phyloP scores from a whole-genome alignment of 53 echinoderm and acorn worm genomes.

The Luidia sarsii region DNA sequence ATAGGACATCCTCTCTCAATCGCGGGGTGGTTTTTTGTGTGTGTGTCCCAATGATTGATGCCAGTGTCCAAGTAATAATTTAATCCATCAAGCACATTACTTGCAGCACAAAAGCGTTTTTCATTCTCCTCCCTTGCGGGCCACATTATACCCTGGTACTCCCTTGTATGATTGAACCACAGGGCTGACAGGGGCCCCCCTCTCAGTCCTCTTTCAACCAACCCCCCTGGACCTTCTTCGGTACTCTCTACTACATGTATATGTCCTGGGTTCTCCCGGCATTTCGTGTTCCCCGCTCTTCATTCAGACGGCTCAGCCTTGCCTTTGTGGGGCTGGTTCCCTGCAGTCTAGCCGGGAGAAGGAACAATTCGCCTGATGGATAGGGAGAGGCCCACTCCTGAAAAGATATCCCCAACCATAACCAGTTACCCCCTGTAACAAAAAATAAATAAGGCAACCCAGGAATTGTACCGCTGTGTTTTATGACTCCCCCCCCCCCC shows the following conservation, averaged over 20 bases:
- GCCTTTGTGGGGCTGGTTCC: not conserved
- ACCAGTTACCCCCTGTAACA: too few species aligned
- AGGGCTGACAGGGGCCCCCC: too few species aligned
- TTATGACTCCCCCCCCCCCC: slow-evolving; percentile 12
- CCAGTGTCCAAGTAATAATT: slow-evolving; percentile 4
- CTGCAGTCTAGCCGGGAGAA: slow-evolving; percentile 18
- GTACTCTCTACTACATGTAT: too few species aligned
- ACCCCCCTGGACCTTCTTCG: too few species aligned
- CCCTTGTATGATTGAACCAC: slow-evolving; percentile 7
- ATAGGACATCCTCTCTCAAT: not conserved
- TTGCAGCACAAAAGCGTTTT: not conserved
- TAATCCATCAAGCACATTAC: slow-evolving; percentile 24
- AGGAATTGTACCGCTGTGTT: slow-evolving; percentile 29
- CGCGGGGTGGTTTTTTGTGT: not conserved
- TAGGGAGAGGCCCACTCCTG: slow-evolving; percentile 23
- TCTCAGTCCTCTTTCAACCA: too few species aligned
- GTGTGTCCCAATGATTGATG: too few species aligned
- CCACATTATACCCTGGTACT: too few species aligned
- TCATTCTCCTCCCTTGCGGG: not conserved
- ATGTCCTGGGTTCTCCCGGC: not conserved
- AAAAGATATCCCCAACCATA: too few species aligned
- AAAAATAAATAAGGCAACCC: slow-evolving; percentile 31
- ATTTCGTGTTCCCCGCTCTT: too few species aligned
- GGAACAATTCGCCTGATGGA: slow-evolving; percentile 56
- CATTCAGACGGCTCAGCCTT: slow-evolving; percentile 1